phyloP scores from a whole-genome alignment of 2,113 vertebrate species.

The Oenanthe melanoleuca region DNA sequence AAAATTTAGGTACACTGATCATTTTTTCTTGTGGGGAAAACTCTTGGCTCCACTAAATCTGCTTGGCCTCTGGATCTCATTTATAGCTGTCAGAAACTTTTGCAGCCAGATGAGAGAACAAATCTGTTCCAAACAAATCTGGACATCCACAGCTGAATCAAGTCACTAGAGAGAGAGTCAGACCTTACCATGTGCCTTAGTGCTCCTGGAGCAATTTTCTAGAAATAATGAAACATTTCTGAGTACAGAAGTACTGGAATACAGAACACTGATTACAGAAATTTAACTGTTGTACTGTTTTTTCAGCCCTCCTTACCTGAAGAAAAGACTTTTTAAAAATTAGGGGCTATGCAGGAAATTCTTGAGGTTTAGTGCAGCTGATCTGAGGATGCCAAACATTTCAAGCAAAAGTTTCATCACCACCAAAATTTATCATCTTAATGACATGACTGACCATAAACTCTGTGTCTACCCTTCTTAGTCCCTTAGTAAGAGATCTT shows the following conservation, averaged over 20 bases:
- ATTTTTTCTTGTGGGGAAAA: neutral
- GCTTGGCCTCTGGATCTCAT: neutral
- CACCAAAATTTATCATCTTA: neutral
- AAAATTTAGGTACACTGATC: rapidly evolving
- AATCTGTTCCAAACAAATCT: neutral
- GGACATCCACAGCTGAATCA: neutral
- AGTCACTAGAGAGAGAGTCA: neutral
- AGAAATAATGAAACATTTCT: neutral
- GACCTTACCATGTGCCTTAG: neutral
- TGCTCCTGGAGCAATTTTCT: neutral
- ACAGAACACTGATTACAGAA: neutral
- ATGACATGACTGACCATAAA: neutral
- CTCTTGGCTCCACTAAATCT: neutral
- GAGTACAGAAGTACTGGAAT: neutral
- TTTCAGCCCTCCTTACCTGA: neutral
- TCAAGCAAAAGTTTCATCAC: neutral
- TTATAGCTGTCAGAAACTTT: neutral
- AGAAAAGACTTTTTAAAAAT: neutral
- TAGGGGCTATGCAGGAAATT: neutral
- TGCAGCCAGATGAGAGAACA: neutral
- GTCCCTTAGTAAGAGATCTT: neutral
- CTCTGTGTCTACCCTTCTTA: neutral
- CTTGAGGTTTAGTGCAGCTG: neutral
- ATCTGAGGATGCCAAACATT: neutral
- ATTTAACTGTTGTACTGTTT: neutral